Evolutionary conservation across 2,888 invertebrate species (phyloP), one percentile per base, ranked within the genome.

Genomic region (Neoaliturus tenellus): DNA sequence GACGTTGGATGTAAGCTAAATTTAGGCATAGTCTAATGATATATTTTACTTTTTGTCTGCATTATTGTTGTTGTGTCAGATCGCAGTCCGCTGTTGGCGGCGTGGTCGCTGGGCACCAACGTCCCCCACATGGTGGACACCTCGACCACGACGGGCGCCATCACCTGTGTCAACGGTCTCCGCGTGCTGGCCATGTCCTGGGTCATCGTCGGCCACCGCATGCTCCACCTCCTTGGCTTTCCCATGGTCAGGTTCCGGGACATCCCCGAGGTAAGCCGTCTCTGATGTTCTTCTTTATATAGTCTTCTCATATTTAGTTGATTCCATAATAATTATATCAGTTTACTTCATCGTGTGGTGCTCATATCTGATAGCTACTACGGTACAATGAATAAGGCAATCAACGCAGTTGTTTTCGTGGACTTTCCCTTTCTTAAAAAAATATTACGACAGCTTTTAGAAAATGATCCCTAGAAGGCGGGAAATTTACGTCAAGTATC

Each of bases 181-280:
- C 41, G 81, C 23, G 67, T 81, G 12, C 10, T 81, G 5, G 81
- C 81, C 62, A 69, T 81, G n/a, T n/a, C 31, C n/a, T 81, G 81
- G 81, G 69, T 81, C 48, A 48, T 81, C 17, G 23, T 81, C 10
- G 69, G 81, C 6, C 81, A 81, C 48, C 67, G 69, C 20, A 44
- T 25, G 73, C 48, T 75, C 2, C 25, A 44, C 10, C n/a, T 44
- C 10, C 20, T 75, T 3, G 23, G 23, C 73, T 75, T 41, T 20
- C 73, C 73, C 20, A 8, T n/a, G 12, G 6, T 75, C 4, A 41
- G 73, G 23, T 8, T 4, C 41, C 33, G 28, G 4, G 39, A 23
- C 44, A 23, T 75, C 2, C 2, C 28, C 14, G 73, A 75, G 73
- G 73, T 75, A 62, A 5, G n/a, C n/a, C n/a, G n/a, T n/a, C n/a